Percentiles rank a stretch among this genome's conserved stretches.
These are phyloP conservation scores for Fragum whitleyi DNA, from an alignment of 2,888 invertebrate genomes.

Conservation along the genomic window DNA sequence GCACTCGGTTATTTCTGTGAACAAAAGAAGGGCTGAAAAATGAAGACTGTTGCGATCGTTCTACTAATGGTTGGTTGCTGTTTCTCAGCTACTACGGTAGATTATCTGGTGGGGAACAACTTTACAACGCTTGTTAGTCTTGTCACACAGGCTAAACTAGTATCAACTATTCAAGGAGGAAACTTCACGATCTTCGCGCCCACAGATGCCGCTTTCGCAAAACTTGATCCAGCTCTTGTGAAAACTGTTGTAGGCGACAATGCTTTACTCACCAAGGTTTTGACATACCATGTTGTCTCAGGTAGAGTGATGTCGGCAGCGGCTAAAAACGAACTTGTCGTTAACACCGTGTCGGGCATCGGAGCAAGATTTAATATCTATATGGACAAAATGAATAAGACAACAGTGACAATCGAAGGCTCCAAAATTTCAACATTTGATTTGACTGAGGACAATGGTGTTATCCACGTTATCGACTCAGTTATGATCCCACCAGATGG, in stretches of 20 bases:
- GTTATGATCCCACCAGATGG: slow-evolving; percentile 69
- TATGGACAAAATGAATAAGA: not conserved
- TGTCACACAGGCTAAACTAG: slow-evolving; percentile 51
- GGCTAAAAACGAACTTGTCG: slow-evolving; percentile 25
- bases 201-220: slow-evolving; percentile 60
- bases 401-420: slow-evolving; percentile 51
- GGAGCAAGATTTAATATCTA: slow-evolving; percentile 46
- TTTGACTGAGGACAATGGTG: slow-evolving; percentile 61
- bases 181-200: slow-evolving; percentile 67
- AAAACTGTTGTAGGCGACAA: slow-evolving; percentile 23
- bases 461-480: slow-evolving; percentile 65
- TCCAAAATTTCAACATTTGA: slow-evolving; percentile 55
- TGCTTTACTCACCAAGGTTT: slow-evolving; percentile 39
- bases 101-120: slow-evolving; percentile 31
- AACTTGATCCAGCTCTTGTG: slow-evolving; percentile 9
- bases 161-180: slow-evolving; percentile 43
- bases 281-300: slow-evolving; percentile 64
- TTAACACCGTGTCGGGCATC: slow-evolving; percentile 22
- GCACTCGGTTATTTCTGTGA: not conserved
- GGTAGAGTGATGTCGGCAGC: slow-evolving; percentile 30
- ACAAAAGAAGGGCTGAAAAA: not conserved
- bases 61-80: slow-evolving; percentile 20
- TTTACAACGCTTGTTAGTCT: slow-evolving; percentile 51
- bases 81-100: slow-evolving; percentile 35
- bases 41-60: slow-evolving; percentile 19